Conservation (phyloP, 2,888 invertebrate genomes). For the Harpagoxenus sublaevis region DNA sequence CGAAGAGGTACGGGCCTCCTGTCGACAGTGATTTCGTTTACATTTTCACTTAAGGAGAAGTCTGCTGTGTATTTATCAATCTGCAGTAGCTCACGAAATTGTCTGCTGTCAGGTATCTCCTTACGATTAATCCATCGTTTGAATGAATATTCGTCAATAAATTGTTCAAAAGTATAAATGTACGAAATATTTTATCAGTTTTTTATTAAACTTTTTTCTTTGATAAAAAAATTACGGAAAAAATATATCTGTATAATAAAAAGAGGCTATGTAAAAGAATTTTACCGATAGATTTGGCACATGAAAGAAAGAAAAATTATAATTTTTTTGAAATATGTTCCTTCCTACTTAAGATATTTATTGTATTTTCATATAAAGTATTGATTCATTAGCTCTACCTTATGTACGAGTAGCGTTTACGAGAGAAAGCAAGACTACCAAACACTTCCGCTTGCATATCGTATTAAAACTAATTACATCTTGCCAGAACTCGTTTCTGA, state of each 20-base stretch:
- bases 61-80: conserved; percentile 61
- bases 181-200: not conserved
- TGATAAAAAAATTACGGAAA: not conserved
- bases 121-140: conserved; percentile 11
- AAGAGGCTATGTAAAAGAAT: not conserved
- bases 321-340: not conserved
- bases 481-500: conserved; percentile 47
- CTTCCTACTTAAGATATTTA: not conserved
- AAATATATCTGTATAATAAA: not conserved
- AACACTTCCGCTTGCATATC: conserved; percentile 42
- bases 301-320: not conserved
- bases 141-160: not conserved
- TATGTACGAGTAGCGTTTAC: not conserved
- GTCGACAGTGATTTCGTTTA: conserved; percentile 78
- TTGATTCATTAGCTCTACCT: conserved; percentile 26
- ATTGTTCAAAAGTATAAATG: not conserved
- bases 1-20: conserved; percentile 74
- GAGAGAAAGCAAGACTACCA: conserved; percentile 43
- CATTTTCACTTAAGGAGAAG: conserved; percentile 73
- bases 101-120: conserved; percentile 59
- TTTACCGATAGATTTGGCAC: not conserved
- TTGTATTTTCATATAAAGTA: conserved; percentile 5
- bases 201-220: not conserved
- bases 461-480: conserved; percentile 47
- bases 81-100: conserved; percentile 64